A percentile compares a stretch with the other conserved stretches of the same genome.
Conservation (phyloP, 2,113 vertebrate species). For the Callithrix jacchus region DNA sequence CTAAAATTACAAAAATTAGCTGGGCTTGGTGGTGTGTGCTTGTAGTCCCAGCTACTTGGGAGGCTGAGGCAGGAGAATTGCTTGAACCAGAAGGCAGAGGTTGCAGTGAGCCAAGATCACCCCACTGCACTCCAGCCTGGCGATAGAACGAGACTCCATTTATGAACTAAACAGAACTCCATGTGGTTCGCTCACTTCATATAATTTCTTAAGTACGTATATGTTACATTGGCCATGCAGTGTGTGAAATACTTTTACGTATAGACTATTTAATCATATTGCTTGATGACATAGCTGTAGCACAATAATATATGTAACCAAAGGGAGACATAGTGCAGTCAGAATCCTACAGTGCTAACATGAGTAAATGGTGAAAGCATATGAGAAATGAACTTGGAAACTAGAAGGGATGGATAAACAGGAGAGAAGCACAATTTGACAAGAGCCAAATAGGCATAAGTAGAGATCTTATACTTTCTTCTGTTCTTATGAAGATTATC, state of each 20-base stretch:
- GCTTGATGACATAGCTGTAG: neutral
- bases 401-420: neutral
- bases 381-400: neutral
- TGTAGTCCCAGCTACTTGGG: too few species aligned
- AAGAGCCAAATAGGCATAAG: neutral
- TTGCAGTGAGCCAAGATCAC: too few species aligned
- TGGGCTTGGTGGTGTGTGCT: too few species aligned
- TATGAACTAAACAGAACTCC: neutral
- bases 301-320: neutral
- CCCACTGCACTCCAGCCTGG: too few species aligned
- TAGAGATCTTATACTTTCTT: conserved; percentile 13
- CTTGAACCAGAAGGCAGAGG: too few species aligned
- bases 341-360: neutral
- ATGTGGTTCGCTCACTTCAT: neutral
- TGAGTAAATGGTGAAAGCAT: neutral
- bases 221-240: neutral
- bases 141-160: too few species aligned
- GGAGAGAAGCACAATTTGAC: neutral
- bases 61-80: too few species aligned
- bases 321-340: neutral
- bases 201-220: neutral
- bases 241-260: conserved; percentile 5
- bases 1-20: too few species aligned
- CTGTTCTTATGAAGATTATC: neutral
- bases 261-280: neutral